These are phyloP conservation scores for Melieria picta DNA, from an alignment of 2,888 invertebrate genomes.

Conservation along the genomic window DNA sequence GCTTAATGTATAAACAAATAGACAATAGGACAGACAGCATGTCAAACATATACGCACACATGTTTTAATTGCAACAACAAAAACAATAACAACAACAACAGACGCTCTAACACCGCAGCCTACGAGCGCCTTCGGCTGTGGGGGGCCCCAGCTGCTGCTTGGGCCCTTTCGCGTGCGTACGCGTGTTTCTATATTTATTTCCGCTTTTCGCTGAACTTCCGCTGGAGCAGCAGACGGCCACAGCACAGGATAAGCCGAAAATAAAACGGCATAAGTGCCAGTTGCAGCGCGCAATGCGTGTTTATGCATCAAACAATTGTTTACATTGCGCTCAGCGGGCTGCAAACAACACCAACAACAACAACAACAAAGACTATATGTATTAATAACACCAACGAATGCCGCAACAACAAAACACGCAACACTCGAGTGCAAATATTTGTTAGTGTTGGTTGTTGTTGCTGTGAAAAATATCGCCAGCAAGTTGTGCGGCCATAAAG, in stretches of 20 bases:
- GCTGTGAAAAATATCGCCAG: not conserved
- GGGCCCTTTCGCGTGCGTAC: slow-evolving; percentile 1
- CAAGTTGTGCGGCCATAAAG: not conserved
- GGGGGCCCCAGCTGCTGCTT: not conserved
- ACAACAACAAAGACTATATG: slow-evolving; percentile 19
- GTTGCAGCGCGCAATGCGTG: not conserved
- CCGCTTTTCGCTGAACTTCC: not conserved
- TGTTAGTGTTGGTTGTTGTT: not conserved
- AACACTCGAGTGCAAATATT: not conserved
- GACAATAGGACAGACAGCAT: no score
- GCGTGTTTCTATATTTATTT: not conserved
- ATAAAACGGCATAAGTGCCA: no score
- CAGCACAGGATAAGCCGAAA: no score
- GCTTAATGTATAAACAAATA: not conserved
- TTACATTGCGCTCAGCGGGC: slow-evolving; percentile 34
- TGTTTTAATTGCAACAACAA: slow-evolving; percentile 13
- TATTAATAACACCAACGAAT: slow-evolving; percentile 12
- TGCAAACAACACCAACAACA: slow-evolving; percentile 31
- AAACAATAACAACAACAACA: slow-evolving; percentile 39
- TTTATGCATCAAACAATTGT: slow-evolving; percentile 28
- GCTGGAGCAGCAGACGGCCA: no score
- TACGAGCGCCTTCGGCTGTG: not conserved
- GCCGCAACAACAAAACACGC: slow-evolving; percentile 14
- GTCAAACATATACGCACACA: not conserved
- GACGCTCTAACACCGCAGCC: slow-evolving; percentile 16